Evolutionary conservation across 2,113 vertebrate species (phyloP).

Genomic region (Lepus europaeus): DNA sequence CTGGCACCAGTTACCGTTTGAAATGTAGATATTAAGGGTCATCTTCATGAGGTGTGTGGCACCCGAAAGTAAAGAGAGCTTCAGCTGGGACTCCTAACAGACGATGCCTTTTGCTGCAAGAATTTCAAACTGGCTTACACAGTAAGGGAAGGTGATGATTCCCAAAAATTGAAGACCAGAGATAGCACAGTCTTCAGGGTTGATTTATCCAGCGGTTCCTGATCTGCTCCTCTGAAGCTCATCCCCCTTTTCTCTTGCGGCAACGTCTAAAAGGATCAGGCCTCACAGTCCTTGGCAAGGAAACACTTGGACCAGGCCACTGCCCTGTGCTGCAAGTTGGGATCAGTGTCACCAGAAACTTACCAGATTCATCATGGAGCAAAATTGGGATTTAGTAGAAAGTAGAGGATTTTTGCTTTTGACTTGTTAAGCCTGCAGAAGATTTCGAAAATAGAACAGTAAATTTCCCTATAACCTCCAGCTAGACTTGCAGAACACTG

Average conservation of each 20-base stretch:
- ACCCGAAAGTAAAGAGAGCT: background rate
- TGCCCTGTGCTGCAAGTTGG: background rate
- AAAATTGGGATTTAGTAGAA: background rate
- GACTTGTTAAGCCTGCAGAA: background rate
- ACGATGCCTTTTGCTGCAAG: background rate
- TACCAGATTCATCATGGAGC: background rate
- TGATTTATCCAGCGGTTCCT: background rate
- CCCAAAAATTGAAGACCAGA: background rate
- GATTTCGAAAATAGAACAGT: background rate
- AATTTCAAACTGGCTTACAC: background rate
- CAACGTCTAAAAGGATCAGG: background rate
- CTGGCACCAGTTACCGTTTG: background rate
- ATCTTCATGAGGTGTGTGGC: background rate
- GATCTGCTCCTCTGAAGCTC: background rate
- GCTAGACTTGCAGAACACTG: background rate
- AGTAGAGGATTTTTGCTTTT: background rate
- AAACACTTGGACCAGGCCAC: background rate
- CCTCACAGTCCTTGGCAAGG: background rate
- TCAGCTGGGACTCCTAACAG: background rate
- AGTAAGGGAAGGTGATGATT: background rate
- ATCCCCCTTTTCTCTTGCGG: background rate
- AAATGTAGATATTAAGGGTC: background rate
- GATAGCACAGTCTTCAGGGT: background rate
- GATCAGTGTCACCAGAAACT: background rate
- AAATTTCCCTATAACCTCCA: background rate